phyloP scores from a whole-genome alignment of 2,888 invertebrate genomes.

The Hyposoter didymator region DNA sequence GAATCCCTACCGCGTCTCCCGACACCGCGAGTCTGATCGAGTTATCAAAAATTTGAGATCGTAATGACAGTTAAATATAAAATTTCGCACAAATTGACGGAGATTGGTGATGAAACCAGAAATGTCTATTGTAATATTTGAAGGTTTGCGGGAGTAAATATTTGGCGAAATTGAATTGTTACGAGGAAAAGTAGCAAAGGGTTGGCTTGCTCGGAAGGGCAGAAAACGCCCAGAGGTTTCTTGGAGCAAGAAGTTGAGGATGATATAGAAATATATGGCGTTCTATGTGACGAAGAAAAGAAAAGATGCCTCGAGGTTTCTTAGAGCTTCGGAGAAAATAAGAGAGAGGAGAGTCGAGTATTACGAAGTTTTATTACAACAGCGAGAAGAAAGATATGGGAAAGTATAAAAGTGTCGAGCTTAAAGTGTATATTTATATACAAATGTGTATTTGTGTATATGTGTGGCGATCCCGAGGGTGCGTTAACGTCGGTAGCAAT shows the following conservation, averaged over 20 bases:
- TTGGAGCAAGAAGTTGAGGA: slow-evolving; percentile 48
- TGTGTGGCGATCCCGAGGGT: slow-evolving; percentile 50
- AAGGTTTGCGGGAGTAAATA: slow-evolving; percentile 62
- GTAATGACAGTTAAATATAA: background rate
- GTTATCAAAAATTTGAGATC: background rate
- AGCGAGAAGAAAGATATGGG: slow-evolving; percentile 56
- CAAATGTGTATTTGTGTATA: background rate
- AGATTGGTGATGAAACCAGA: background rate
- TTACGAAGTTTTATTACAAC: slow-evolving; percentile 65
- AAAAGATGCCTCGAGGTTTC: slow-evolving; percentile 42
- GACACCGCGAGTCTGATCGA: no score
- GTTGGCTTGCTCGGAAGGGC: slow-evolving; percentile 24
- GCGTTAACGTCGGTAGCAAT: slow-evolving; percentile 67
- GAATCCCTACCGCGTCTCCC: no score
- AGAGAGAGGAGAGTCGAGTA: slow-evolving; percentile 56
- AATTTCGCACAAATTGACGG: background rate
- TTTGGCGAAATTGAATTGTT: slow-evolving; percentile 63
- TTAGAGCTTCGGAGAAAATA: slow-evolving; percentile 42
- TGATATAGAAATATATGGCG: slow-evolving; percentile 44
- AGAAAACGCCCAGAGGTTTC: slow-evolving; percentile 35
- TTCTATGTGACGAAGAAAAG: slow-evolving; percentile 23
- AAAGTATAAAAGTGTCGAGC: slow-evolving; percentile 57
- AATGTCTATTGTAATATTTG: slow-evolving; percentile 9
- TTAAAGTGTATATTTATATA: slow-evolving; percentile 13
- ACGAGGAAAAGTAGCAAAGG: slow-evolving; percentile 40